Evolutionary conservation across 1,140 invertebrate species (phyloP).

Genomic region (Mamestra configurata): DNA sequence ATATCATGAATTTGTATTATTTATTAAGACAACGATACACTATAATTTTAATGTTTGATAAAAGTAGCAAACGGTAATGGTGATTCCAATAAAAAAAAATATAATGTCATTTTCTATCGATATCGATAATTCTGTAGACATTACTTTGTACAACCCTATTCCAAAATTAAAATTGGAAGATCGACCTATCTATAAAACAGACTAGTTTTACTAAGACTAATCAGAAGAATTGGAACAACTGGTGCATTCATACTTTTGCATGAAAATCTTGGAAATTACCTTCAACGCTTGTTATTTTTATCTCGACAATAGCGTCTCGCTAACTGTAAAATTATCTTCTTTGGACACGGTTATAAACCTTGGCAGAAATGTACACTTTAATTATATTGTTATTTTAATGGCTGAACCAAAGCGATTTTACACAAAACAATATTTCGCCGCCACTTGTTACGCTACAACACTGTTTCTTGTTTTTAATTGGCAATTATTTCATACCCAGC

Average conservation of each 20-base stretch:
- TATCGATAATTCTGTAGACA: slow-evolving; percentile 11
- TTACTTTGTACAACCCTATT: not conserved
- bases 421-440: slow-evolving; percentile 74
- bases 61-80: slow-evolving; percentile 35
- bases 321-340: slow-evolving; percentile 64
- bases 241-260: not conserved
- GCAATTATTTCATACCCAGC: slow-evolving; percentile 69
- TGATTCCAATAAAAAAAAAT: not conserved
- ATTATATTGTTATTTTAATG: slow-evolving; percentile 75
- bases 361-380: slow-evolving; percentile 70
- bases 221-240: no score
- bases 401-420: slow-evolving; percentile 83
- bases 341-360: slow-evolving; percentile 82
- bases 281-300: slow-evolving; percentile 52
- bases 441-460: slow-evolving; percentile 84
- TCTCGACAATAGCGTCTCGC: slow-evolving; percentile 42
- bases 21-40: slow-evolving; percentile 70
- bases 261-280: not conserved
- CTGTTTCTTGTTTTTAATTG: slow-evolving; percentile 60
- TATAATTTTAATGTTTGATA: slow-evolving; percentile 36
- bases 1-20: slow-evolving; percentile 84
- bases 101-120: not conserved
- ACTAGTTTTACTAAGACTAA: no score
- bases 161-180: not conserved
- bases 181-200: not conserved